A percentile compares a stretch with the other conserved stretches of the same genome.
These are phyloP conservation scores for Channa maculata DNA, from an alignment of 2,113 vertebrate species.

Conservation along the genomic window DNA sequence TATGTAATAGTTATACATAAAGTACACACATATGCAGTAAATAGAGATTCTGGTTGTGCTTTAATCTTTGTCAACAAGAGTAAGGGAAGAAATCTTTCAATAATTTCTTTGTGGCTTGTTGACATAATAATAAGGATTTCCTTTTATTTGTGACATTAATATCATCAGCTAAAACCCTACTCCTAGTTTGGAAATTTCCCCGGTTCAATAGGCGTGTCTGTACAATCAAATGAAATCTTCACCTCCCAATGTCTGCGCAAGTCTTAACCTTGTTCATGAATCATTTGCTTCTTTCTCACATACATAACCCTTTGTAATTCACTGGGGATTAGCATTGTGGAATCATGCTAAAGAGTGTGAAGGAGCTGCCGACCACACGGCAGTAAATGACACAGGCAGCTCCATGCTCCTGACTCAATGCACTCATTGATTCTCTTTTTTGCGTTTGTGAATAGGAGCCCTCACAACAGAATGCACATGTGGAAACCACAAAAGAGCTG, in stretches of 20 bases:
- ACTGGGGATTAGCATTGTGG: constrained; percentile 32
- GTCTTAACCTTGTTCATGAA: constrained; percentile 12
- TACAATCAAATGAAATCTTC: constrained; percentile 3
- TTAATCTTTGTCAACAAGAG: constrained; percentile 55
- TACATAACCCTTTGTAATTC: constrained; percentile 3
- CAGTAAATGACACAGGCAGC: constrained; percentile 23
- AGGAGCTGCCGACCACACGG: constrained; percentile 17
- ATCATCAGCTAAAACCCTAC: constrained; percentile 35
- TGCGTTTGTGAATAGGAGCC: constrained; percentile 41
- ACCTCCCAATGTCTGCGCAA: neutral
- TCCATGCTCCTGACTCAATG: constrained; percentile 51
- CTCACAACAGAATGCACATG: constrained; percentile 23
- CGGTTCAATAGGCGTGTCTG: neutral
- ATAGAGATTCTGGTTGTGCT: constrained; percentile 31
- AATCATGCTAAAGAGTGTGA: constrained; percentile 6
- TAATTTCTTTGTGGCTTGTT: constrained; percentile 35
- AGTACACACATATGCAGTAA: neutral
- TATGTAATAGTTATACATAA: constrained; percentile 32
- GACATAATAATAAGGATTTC: constrained; percentile 58
- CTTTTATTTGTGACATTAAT: constrained; percentile 41
- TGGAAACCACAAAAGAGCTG: constrained; percentile 58
- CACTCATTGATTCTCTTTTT: constrained; percentile 50
- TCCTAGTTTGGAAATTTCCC: constrained; percentile 37
- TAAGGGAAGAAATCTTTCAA: constrained; percentile 42
- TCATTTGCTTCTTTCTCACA: constrained; percentile 9